Percentiles rank a stretch among this genome's conserved stretches.
phyloP scores from a whole-genome alignment of 2,888 invertebrate genomes.

The Baccha elongata region DNA sequence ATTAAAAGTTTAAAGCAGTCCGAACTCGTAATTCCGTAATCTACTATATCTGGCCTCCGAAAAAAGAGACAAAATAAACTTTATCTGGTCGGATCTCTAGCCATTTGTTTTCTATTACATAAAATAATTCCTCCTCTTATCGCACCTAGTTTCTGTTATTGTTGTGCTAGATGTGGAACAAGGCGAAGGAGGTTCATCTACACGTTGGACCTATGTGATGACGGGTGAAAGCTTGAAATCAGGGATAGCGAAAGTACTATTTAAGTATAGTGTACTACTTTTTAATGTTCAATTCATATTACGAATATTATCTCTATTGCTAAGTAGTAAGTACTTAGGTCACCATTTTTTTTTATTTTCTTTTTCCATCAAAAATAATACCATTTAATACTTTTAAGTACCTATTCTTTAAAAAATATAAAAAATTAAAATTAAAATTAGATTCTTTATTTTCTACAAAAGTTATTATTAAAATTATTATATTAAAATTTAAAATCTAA shows the following conservation, averaged over 20 bases:
- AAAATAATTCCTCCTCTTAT: slow-evolving; percentile 67
- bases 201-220: not conserved
- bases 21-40: slow-evolving; percentile 49
- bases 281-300: no score
- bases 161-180: slow-evolving; percentile 29
- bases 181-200: not conserved
- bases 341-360: no score
- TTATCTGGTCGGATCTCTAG: slow-evolving; percentile 51
- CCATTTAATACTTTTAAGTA: no score
- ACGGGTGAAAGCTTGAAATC: not conserved
- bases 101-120: slow-evolving; percentile 70
- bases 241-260: not conserved
- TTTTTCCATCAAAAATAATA: no score
- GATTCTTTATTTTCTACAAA: no score
- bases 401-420: no score
- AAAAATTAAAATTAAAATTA: not conserved
- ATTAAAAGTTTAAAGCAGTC: not conserved
- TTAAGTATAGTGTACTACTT: no score
- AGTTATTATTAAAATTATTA: no score
- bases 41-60: slow-evolving; percentile 32
- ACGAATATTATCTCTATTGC: no score
- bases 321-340: no score
- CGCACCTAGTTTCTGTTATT: slow-evolving; percentile 61
- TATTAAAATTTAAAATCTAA: no score
- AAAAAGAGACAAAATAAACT: slow-evolving; percentile 55